Percentiles rank a stretch among this genome's conserved stretches.
Conservation (phyloP, 2,888 invertebrate genomes). For the Pandemis cinnamomeana region DNA sequence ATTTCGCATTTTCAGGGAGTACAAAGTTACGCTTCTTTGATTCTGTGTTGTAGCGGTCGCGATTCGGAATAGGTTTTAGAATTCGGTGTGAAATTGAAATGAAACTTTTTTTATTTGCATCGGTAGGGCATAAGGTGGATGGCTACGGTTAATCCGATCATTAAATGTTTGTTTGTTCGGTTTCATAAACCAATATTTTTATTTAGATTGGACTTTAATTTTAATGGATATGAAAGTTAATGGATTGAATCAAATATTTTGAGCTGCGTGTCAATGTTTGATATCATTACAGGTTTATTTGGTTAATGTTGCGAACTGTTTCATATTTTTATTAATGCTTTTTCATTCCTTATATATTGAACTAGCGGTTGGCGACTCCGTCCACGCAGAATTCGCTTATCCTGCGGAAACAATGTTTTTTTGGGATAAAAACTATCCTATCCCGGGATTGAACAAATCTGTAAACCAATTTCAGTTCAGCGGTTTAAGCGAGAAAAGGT, state of each 20-base stretch:
- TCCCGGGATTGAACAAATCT: too few species aligned
- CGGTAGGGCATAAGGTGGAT: conserved; percentile 57
- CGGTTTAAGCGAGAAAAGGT: too few species aligned
- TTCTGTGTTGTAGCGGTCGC: conserved; percentile 52
- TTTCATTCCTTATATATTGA: too few species aligned
- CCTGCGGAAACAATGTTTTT: too few species aligned
- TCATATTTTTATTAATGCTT: too few species aligned
- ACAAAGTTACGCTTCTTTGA: conserved; percentile 43
- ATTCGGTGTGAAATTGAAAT: conserved; percentile 81
- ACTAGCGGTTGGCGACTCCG: too few species aligned
- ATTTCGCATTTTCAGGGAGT: conserved; percentile 48
- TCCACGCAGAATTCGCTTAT: too few species aligned
- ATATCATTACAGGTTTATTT: neutral
- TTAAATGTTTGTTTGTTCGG: conserved; percentile 75
- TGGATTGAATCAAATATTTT: conserved; percentile 57
- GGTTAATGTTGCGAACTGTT: neutral
- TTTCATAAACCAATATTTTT: conserved; percentile 65
- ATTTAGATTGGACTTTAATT: conserved; percentile 59
- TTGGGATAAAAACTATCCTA: too few species aligned
- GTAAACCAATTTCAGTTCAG: too few species aligned
- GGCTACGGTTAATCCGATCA: conserved; percentile 63
- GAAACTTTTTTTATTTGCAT: conserved; percentile 69
- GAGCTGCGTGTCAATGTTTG: conserved; percentile 8
- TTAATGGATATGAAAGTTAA: conserved; percentile 53
- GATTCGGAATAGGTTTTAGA: conserved; percentile 75